These are phyloP conservation scores for Sipha flava DNA, from an alignment of 1,140 invertebrate species.

Conservation along the genomic window DNA sequence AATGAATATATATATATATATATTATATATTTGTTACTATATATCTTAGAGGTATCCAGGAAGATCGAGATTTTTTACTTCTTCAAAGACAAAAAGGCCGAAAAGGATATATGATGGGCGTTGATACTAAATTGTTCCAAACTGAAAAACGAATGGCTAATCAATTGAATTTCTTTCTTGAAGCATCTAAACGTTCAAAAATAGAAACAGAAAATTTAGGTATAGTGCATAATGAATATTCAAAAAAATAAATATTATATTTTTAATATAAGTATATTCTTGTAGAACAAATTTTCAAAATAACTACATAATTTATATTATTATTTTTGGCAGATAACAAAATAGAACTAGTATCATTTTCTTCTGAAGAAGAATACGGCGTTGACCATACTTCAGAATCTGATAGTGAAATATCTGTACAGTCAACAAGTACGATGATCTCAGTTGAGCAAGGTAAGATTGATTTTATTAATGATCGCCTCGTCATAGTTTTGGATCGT, in stretches of 20 bases:
- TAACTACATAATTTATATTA: neutral
- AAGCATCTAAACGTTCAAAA: neutral
- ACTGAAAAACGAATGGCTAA: neutral
- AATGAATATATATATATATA: conserved; percentile 11
- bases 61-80: conserved; percentile 19
- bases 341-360: neutral
- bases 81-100: neutral
- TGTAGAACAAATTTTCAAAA: neutral
- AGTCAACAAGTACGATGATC: neutral
- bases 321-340: neutral
- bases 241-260: too few relatives aligned
- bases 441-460: neutral
- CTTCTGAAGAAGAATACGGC: neutral
- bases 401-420: neutral
- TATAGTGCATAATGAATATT: too few relatives aligned
- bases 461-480: conserved; percentile 29
- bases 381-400: neutral
- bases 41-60: neutral
- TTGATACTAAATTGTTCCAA: neutral
- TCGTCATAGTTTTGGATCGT: conserved; percentile 36
- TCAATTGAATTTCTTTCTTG: neutral
- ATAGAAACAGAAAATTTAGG: neutral
- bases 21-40: neutral
- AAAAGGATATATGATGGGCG: neutral
- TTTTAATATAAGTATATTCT: neutral